phyloP scores from a whole-genome alignment of 2,113 vertebrate species.

The Ptychochromis oligacanthus region DNA sequence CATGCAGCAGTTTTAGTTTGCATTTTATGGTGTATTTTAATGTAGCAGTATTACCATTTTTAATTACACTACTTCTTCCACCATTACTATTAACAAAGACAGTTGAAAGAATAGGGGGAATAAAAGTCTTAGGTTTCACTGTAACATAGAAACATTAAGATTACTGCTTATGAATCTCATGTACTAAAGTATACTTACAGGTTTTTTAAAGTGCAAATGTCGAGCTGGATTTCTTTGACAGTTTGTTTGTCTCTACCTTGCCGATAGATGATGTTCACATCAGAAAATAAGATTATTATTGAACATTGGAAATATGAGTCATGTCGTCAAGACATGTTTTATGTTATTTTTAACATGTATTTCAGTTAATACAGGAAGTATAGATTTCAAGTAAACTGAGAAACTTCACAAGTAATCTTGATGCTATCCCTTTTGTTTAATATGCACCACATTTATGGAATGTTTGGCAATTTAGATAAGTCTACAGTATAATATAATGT shows the following conservation, averaged over 20 bases:
- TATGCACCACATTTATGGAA: not conserved
- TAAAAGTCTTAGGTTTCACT: not conserved
- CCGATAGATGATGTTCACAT: not conserved
- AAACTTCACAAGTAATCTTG: not conserved
- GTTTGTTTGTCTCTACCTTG: not conserved
- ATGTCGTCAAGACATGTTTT: not conserved
- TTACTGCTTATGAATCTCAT: not conserved
- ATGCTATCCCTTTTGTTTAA: not conserved
- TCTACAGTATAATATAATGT: not conserved
- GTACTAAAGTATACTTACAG: not conserved
- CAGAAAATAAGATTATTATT: not conserved
- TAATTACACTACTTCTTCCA: not conserved
- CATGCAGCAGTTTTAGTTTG: not conserved
- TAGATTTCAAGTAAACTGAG: not conserved
- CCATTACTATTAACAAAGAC: not conserved
- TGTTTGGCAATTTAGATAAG: not conserved
- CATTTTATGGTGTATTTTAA: not conserved
- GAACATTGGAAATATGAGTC: not conserved
- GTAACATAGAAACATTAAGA: not conserved
- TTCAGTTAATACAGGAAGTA: not conserved
- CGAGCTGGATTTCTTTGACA: not conserved
- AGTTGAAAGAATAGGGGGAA: not conserved
- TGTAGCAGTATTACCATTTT: not conserved
- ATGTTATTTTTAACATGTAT: not conserved
- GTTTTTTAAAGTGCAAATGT: not conserved